phyloP scores from a whole-genome alignment of 2,888 invertebrate genomes.

The Cremastinae sp. region DNA sequence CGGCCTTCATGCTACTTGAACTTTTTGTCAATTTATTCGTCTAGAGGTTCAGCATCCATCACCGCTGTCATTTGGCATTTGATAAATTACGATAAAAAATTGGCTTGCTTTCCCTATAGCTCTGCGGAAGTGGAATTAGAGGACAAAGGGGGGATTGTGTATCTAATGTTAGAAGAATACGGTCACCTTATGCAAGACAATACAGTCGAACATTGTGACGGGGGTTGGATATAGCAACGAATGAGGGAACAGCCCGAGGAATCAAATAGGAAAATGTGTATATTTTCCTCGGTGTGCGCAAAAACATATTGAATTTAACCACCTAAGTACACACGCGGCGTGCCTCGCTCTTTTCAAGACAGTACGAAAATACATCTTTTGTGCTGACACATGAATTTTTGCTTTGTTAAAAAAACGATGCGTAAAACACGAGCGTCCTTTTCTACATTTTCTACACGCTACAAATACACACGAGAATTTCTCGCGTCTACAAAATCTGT shows the following conservation, averaged over 20 bases:
- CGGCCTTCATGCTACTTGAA: too few species aligned
- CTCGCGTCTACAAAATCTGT: too few species aligned
- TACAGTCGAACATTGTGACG: slow-evolving; percentile 12
- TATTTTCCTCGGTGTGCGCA: slow-evolving; percentile 21
- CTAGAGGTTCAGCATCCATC: too few species aligned
- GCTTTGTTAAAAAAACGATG: slow-evolving; percentile 29
- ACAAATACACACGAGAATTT: slow-evolving; percentile 43
- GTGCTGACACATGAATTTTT: slow-evolving; percentile 36
- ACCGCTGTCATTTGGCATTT: too few species aligned
- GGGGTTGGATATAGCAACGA: neutral
- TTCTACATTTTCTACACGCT: slow-evolving; percentile 20
- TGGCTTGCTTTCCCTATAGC: slow-evolving; percentile 3
- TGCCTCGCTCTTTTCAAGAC: slow-evolving; percentile 31
- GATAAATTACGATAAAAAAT: slow-evolving; percentile 50
- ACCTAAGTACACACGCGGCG: slow-evolving; percentile 38
- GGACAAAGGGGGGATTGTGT: neutral
- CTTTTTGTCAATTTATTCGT: too few species aligned
- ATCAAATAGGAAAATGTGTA: slow-evolving; percentile 34
- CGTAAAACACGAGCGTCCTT: slow-evolving; percentile 14
- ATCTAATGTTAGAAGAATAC: slow-evolving; percentile 32
- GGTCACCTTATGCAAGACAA: slow-evolving; percentile 40
- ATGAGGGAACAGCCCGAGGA: neutral
- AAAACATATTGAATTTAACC: slow-evolving; percentile 4
- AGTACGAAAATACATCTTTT: slow-evolving; percentile 52
- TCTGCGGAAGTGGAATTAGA: neutral